Evolutionary conservation across 2,113 vertebrate species (phyloP).

Genomic region (Cyprinus carpio): DNA sequence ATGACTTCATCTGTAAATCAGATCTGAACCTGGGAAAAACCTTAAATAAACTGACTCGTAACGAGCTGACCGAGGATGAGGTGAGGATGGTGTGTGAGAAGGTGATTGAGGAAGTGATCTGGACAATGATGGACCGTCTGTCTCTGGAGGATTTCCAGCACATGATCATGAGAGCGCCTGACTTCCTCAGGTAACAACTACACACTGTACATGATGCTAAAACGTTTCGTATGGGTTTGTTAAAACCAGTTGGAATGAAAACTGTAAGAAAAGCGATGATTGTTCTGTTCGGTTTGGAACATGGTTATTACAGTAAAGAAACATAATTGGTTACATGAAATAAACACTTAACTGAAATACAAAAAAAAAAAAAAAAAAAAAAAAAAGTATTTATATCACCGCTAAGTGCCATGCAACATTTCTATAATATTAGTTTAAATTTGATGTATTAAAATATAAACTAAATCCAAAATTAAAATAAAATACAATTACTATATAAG

Average conservation of each 20-base stretch:
- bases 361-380: too few species aligned
- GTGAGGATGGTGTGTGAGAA: conserved; percentile 92
- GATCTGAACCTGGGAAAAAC: conserved; percentile 97
- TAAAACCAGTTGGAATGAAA: not conserved
- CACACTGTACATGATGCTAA: not conserved
- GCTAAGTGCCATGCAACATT: not conserved
- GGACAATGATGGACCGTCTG: conserved; percentile 90
- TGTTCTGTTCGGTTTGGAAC: not conserved
- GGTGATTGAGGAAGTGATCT: conserved; percentile 89
- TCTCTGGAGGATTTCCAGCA: conserved; percentile 95
- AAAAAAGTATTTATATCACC: too few species aligned
- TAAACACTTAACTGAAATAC: not conserved
- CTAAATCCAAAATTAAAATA: too few species aligned
- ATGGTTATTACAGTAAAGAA: not conserved
- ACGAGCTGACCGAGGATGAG: conserved; percentile 89
- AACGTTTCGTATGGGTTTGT: too few species aligned
- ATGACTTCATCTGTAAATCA: conserved; percentile 90
- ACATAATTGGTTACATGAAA: not conserved
- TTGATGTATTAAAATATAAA: too few species aligned
- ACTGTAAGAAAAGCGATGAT: not conserved
- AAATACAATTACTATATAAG: too few species aligned
- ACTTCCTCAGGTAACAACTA: conserved; percentile 89
- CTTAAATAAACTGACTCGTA: conserved; percentile 86
- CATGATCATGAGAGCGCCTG: conserved; percentile 90
- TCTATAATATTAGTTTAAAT: not conserved